These are phyloP conservation scores for Polydrusus pterygomalis DNA, from an alignment of 2,888 invertebrate genomes.

Conservation along the genomic window DNA sequence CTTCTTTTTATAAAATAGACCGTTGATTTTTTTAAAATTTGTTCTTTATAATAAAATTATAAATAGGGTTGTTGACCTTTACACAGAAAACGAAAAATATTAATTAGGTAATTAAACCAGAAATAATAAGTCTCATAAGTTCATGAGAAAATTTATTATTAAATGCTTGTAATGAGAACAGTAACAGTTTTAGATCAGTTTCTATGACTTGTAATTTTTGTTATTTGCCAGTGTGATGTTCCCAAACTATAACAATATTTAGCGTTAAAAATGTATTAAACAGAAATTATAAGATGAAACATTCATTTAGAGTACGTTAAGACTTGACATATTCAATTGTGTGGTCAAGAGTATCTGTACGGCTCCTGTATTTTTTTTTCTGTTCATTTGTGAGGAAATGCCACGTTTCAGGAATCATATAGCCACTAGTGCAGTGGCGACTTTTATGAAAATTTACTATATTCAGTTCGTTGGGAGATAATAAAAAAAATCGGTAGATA, in stretches of 20 bases:
- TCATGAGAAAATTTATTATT: constrained; percentile 8
- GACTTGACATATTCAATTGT: no score
- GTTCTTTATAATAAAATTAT: background rate
- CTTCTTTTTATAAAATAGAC: background rate
- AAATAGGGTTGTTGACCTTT: background rate
- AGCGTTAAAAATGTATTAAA: background rate
- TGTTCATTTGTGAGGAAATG: no score
- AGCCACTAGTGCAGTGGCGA: no score
- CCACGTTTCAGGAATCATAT: no score
- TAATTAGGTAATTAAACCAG: constrained; percentile 8
- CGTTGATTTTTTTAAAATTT: background rate
- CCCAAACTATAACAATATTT: background rate
- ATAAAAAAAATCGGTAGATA: no score
- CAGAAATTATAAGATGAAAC: background rate
- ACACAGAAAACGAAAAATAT: background rate
- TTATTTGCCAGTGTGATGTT: background rate
- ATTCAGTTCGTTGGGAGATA: no score
- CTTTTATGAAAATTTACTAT: no score
- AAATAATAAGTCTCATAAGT: background rate
- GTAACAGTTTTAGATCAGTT: background rate
- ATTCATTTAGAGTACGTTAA: background rate
- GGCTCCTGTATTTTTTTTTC: no score
- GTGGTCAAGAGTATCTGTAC: no score
- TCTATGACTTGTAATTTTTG: background rate
- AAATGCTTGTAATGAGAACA: constrained; percentile 1